Percentiles rank a stretch among this genome's conserved stretches.
phyloP scores from a whole-genome alignment of 2,113 vertebrate species.

The pig (Sus scrofa) region DNA sequence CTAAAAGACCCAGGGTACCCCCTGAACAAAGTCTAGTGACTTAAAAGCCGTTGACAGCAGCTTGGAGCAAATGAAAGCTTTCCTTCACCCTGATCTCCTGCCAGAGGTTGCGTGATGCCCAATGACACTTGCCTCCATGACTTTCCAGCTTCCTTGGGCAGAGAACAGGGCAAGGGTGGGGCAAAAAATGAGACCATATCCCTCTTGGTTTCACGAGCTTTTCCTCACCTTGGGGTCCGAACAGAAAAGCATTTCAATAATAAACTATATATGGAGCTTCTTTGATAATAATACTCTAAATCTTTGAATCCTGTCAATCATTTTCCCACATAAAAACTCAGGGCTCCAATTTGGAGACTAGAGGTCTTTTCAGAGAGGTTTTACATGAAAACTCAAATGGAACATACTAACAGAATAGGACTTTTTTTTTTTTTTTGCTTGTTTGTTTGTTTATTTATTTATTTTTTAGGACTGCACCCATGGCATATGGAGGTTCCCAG shows the following conservation, averaged over 20 bases:
- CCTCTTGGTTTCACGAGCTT: neutral
- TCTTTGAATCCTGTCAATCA: slow-evolving; percentile 1
- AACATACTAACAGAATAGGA: neutral
- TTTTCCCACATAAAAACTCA: slow-evolving; percentile 29
- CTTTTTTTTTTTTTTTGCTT: too few relatives aligned
- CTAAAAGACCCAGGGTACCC: neutral
- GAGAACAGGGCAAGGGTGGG: neutral
- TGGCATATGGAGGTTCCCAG: too few relatives aligned
- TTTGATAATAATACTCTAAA: slow-evolving; percentile 21
- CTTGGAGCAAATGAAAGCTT: neutral
- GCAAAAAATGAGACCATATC: neutral
- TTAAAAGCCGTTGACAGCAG: slow-evolving; percentile 36
- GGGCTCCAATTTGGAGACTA: neutral
- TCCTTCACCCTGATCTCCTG: neutral
- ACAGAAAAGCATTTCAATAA: slow-evolving; percentile 29
- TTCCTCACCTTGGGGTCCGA: neutral
- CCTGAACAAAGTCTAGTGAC: neutral
- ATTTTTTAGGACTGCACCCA: too few relatives aligned
- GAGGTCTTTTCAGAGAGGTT: slow-evolving; percentile 4
- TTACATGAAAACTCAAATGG: slow-evolving; percentile 13
- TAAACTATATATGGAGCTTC: neutral
- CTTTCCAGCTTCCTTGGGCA: neutral
- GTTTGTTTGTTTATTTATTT: too few relatives aligned
- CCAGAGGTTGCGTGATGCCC: neutral
- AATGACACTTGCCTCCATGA: neutral